Conservation (phyloP, 2,888 invertebrate species). For the Ochropacha duplaris region DNA sequence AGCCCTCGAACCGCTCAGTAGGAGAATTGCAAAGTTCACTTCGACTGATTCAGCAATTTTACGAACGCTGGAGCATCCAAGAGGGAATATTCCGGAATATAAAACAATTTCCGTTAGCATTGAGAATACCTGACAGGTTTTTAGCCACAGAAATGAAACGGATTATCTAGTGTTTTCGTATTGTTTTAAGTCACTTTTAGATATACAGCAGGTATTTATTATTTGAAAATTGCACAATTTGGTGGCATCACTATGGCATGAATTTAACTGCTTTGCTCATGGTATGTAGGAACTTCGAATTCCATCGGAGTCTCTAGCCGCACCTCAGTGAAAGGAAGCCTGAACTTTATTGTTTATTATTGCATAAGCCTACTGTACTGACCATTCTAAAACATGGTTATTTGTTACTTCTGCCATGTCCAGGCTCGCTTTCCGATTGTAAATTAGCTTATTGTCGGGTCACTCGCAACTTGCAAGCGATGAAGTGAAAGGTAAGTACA, state of each 20-base stretch:
- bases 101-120: background rate
- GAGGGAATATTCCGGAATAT: background rate
- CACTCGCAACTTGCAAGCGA: conserved; percentile 31
- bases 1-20: conserved; percentile 24
- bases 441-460: conserved; percentile 54
- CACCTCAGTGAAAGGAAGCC: conserved; percentile 54
- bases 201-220: background rate
- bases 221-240: background rate
- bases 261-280: background rate
- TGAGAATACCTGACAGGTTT: background rate
- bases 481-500: conserved; percentile 54
- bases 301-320: conserved; percentile 16
- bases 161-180: too few species aligned
- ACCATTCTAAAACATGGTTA: conserved; percentile 45
- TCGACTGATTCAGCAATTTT: conserved; percentile 7
- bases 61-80: background rate
- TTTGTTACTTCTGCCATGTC: conserved; percentile 43
- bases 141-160: background rate
- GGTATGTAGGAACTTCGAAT: background rate
- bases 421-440: conserved; percentile 53
- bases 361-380: conserved; percentile 42
- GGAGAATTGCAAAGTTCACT: conserved; percentile 13
- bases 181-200: background rate
- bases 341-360: conserved; percentile 53
- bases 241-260: background rate